phyloP scores from a whole-genome alignment of 2,888 invertebrate genomes.

The Phortica okadai region DNA sequence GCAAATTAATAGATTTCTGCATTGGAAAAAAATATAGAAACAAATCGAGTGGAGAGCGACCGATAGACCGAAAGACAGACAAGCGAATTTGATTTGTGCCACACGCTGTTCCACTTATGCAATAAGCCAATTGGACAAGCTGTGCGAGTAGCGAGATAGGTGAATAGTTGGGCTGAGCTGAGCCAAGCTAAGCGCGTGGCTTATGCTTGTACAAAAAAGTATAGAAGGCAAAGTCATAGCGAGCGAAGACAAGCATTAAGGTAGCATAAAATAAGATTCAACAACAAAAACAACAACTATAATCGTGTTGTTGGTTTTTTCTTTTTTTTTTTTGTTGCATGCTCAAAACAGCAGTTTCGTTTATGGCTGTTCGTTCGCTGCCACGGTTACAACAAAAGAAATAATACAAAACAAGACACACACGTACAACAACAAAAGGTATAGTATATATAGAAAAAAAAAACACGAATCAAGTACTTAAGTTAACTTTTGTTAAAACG shows the following conservation, averaged over 20 bases:
- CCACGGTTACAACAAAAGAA: slow-evolving; percentile 37
- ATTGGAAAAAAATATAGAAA: neutral
- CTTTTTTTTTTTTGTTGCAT: slow-evolving; percentile 43
- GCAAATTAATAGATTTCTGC: too few species aligned
- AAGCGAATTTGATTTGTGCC: slow-evolving; percentile 29
- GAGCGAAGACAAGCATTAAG: too few species aligned
- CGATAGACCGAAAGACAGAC: slow-evolving; percentile 17
- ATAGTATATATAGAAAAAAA: neutral
- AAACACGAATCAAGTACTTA: slow-evolving; percentile 52
- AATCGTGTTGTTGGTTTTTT: slow-evolving; percentile 41
- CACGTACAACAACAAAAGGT: neutral
- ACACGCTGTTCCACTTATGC: slow-evolving; percentile 13
- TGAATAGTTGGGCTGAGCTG: too few species aligned
- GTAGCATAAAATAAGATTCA: slow-evolving; percentile 23
- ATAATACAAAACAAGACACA: neutral
- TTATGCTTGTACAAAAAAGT: too few species aligned
- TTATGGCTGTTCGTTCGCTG: too few species aligned
- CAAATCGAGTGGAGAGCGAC: neutral
- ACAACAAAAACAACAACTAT: slow-evolving; percentile 14
- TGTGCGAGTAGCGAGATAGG: neutral
- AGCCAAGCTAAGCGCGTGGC: too few species aligned
- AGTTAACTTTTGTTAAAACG: slow-evolving; percentile 59
- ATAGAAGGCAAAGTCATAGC: too few species aligned
- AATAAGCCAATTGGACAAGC: slow-evolving; percentile 11
- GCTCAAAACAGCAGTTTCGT: too few species aligned